Percentiles rank a stretch among this genome's conserved stretches.
Evolutionary conservation across 2,797 vertebrate genomes (phyloP).

Genomic region (Vultur gryphus): DNA sequence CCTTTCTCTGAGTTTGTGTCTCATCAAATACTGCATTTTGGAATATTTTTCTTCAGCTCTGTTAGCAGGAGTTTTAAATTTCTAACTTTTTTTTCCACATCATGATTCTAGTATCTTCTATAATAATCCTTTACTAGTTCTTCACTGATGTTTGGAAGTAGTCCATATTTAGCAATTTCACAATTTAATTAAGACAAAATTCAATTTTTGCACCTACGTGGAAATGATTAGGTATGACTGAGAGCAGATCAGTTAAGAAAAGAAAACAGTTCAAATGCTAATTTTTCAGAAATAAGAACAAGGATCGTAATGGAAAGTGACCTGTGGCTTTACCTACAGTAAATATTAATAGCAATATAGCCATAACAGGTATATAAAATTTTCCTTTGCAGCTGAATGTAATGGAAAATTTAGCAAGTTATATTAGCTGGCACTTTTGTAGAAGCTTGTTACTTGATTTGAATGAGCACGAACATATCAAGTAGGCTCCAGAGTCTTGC

Average conservation of each 20-base stretch:
- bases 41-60: not conserved
- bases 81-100: not conserved
- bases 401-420: conserved; percentile 47
- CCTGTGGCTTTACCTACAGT: not conserved
- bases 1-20: not conserved
- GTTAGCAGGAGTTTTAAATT: not conserved
- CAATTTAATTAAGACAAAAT: not conserved
- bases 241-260: not conserved
- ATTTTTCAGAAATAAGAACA: conserved; percentile 11
- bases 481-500: conserved; percentile 58
- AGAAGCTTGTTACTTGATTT: conserved; percentile 58
- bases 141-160: not conserved
- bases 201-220: not conserved
- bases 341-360: conserved; percentile 15
- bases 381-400: not conserved
- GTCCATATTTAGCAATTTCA: not conserved
- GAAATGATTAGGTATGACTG: not conserved
- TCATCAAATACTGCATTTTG: not conserved
- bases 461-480: conserved; percentile 15
- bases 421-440: conserved; percentile 39
- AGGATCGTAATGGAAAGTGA: not conserved
- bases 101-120: not conserved
- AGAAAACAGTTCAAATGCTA: not conserved
- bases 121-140: not conserved
- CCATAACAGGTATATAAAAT: not conserved